These are phyloP conservation scores for Metaphire vulgaris DNA, from an alignment of 1,140 invertebrate species.

Conservation along the genomic window DNA sequence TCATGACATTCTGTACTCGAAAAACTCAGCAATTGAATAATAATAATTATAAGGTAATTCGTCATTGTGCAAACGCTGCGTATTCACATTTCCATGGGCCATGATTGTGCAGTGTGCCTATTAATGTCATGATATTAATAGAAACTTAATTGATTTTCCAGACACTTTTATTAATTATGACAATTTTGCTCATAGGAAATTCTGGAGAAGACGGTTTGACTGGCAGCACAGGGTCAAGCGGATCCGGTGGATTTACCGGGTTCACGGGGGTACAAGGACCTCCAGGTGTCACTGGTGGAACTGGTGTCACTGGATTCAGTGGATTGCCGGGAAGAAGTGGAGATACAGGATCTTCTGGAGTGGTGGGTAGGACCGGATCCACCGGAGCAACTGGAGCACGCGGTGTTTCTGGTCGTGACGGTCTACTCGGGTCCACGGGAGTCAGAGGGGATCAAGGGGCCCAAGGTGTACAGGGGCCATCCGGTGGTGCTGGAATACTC, in stretches of 20 bases:
- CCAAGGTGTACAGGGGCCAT: conserved; percentile 8
- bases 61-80: no score
- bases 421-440: no score
- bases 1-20: no score
- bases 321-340: neutral
- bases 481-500: conserved; percentile 2
- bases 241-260: conserved; percentile 8
- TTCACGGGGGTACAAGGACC: conserved; percentile 65
- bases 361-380: neutral
- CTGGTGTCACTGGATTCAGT: neutral
- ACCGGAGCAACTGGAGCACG: neutral
- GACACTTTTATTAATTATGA: neutral
- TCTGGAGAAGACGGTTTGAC: no score
- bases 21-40: no score
- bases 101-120: no score
- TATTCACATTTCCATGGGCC: no score
- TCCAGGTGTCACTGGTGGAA: conserved; percentile 70
- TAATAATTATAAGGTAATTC: no score
- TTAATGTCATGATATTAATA: no score
- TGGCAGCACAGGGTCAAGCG: neutral
- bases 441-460: no score
- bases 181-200: neutral
- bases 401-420: neutral
- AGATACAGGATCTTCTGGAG: conserved; percentile 13
- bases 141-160: neutral